phyloP scores from a whole-genome alignment of 2,888 invertebrate species.

The Hydriomena furcata region DNA sequence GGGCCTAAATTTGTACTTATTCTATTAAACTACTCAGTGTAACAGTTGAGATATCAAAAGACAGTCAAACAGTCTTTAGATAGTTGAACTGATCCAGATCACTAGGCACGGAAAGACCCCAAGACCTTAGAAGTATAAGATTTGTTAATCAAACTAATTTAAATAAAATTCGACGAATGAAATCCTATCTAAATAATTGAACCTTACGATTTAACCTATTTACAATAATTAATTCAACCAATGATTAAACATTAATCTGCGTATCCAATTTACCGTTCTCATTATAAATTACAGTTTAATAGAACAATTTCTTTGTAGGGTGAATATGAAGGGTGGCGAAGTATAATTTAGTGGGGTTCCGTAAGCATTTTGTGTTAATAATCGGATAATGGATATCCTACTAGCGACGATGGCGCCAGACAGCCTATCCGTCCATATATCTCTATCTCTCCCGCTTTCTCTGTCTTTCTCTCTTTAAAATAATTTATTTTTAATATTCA shows the following conservation, averaged over 20 bases:
- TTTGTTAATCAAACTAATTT: background rate
- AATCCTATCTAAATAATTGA: constrained; percentile 12
- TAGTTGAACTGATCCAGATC: too few relatives aligned
- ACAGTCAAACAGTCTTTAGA: too few relatives aligned
- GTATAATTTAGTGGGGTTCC: constrained; percentile 25
- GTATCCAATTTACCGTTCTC: constrained; percentile 22
- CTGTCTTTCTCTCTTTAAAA: too few relatives aligned
- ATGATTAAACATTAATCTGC: constrained; percentile 20
- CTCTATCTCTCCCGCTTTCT: background rate
- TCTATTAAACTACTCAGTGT: too few relatives aligned
- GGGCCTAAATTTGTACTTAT: too few relatives aligned
- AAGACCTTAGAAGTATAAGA: too few relatives aligned
- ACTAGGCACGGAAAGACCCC: too few relatives aligned
- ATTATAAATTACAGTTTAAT: constrained; percentile 26
- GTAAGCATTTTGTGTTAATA: constrained; percentile 54
- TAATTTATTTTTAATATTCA: too few relatives aligned
- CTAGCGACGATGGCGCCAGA: too few relatives aligned
- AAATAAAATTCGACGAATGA: background rate
- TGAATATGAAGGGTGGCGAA: constrained; percentile 22
- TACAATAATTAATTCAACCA: constrained; percentile 20
- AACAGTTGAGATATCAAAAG: too few relatives aligned
- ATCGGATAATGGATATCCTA: constrained; percentile 62
- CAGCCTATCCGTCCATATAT: constrained; percentile 38
- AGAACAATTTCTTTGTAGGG: constrained; percentile 25
- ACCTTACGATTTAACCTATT: constrained; percentile 6